Evolutionary conservation across 2,797 vertebrate genomes (phyloP), one percentile per base, ranked within the genome.

Genomic region (Brotogeris chrysoptera): DNA sequence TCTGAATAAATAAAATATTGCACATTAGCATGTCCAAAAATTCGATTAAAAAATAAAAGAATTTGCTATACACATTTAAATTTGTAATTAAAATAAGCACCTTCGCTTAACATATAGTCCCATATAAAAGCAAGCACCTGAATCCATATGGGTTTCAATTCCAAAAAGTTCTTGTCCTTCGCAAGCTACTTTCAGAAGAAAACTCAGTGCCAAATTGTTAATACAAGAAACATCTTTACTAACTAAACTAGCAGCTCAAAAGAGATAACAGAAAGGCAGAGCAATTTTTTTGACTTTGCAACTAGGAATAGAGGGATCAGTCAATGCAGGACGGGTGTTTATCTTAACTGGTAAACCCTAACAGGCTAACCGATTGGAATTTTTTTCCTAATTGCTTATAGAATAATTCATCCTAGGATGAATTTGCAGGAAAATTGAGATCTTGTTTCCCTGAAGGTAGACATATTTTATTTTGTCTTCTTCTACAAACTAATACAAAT

Each of bases 1-100:
- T 98, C 99, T 99, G 96, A 30, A 80, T 46, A 97, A 68, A 82
- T 32, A 95, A 93, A 88, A 57, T 27, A 39, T 2, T 11, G 9
- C 18, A 18, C 2, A 47, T 91, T 39, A 96, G 16, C 8, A 50
- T 30, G 25, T 61, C 10, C 28, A 70, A 94, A 90, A 93, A 49
- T 16, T 5, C 20, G 53, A 6, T 52, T 38, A 1, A 49, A 79
- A 46, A 34, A 17, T 5, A 43, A 53, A 18, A 32, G 0, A 63
- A 27, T 36, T 57, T 79, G 8, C 23, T 53, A 34, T 23, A 53
- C 5, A 46, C 1, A 8, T 87, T 91, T 80, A 76, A 81, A 76
- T 11, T 10, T 27, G 8, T 24, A 86, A 66, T 68, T 78, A 61
- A 86, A 94, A 49, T 20, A 47, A 34, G 5, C 2, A 2, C 5